phyloP scores from a whole-genome alignment of 92 coral and sea anemone genomes.

The Scolanthus callimorphus region DNA sequence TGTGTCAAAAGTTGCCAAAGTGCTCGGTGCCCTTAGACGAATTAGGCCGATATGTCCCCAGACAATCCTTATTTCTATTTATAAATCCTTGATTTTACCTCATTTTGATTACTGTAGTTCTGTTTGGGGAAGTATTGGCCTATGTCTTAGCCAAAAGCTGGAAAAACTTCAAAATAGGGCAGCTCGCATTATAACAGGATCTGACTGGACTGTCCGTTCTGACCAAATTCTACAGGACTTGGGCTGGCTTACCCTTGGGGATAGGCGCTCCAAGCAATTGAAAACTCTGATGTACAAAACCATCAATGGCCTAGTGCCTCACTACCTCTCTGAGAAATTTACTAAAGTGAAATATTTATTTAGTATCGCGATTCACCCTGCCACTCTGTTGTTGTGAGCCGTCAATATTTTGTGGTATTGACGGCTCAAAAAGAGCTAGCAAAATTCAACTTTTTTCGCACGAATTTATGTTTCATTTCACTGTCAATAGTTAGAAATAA shows the following conservation, averaged over 20 bases:
- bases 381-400: too few species aligned
- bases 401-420: too few species aligned
- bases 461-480: too few species aligned
- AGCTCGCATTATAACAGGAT: conserved; percentile 22
- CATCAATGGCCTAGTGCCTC: too few species aligned
- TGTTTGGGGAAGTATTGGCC: conserved; percentile 11
- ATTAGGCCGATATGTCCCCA: not conserved
- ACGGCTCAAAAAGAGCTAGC: too few species aligned
- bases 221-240: not conserved
- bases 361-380: too few species aligned
- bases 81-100: conserved; percentile 14
- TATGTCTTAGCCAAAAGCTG: conserved; percentile 13
- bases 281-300: too few species aligned
- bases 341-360: too few species aligned
- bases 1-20: not conserved
- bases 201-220: conserved; percentile 7
- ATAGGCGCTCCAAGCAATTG: too few species aligned
- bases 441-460: too few species aligned
- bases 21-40: not conserved
- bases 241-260: not conserved
- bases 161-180: conserved; percentile 20
- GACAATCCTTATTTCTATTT: conserved; percentile 1
- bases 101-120: conserved; percentile 19
- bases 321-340: too few species aligned
- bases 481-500: too few species aligned